Evolutionary conservation across 2,797 vertebrate species (phyloP).

Genomic region (Sandelia bainsii): DNA sequence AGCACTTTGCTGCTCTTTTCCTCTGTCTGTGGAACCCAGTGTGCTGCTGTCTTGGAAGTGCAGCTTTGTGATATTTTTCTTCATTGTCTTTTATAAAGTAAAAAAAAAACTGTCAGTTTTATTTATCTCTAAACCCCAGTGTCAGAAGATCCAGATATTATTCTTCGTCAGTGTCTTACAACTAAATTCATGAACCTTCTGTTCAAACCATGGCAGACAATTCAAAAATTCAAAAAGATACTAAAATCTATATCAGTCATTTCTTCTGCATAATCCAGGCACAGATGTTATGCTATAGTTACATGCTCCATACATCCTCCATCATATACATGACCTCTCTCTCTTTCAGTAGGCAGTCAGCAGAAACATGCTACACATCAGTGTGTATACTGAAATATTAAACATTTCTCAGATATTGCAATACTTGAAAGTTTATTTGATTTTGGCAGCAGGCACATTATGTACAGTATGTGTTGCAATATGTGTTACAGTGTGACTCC

Average conservation of each 20-base stretch:
- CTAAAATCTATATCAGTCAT: conserved; percentile 2
- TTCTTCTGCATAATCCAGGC: background rate
- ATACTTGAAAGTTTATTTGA: background rate
- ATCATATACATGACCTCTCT: background rate
- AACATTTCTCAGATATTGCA: conserved; percentile 6
- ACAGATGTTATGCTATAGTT: background rate
- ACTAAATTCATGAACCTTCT: no score
- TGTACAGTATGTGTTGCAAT: no score
- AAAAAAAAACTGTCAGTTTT: background rate
- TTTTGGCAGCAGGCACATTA: background rate
- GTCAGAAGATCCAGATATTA: no score
- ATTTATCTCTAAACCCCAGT: background rate
- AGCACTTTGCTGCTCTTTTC: conserved; percentile 9
- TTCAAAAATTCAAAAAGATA: background rate
- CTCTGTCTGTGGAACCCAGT: background rate
- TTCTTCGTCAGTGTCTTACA: no score
- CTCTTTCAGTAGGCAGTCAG: background rate
- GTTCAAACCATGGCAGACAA: no score
- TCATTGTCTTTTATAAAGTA: background rate
- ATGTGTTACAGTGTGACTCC: no score
- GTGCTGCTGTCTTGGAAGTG: conserved; percentile 3
- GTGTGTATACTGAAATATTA: background rate
- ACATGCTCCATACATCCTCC: conserved; percentile 8
- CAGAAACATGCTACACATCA: background rate
- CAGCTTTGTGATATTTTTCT: background rate